Percentiles rank a stretch among this genome's conserved stretches.
Evolutionary conservation across 2,888 invertebrate species (phyloP).

Genomic region (Aelia acuminata): DNA sequence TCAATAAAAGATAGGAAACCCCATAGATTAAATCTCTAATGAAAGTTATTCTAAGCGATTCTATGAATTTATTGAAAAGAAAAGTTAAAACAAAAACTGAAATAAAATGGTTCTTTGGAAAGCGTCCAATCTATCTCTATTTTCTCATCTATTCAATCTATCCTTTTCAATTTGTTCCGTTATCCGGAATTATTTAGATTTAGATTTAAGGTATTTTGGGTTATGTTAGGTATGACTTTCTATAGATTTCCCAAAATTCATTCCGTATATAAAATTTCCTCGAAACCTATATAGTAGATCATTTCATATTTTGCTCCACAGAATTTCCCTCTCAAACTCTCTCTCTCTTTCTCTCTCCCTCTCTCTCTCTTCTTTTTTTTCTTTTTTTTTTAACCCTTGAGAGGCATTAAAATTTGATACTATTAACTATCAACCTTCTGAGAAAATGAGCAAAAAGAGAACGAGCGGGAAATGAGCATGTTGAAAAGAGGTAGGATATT

Average conservation of each 20-base stretch:
- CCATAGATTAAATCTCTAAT: background rate
- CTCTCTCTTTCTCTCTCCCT: too few relatives aligned
- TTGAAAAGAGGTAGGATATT: too few relatives aligned
- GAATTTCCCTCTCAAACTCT: too few relatives aligned
- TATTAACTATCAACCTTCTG: too few relatives aligned
- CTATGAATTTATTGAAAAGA: background rate
- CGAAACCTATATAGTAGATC: too few relatives aligned
- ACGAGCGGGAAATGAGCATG: too few relatives aligned
- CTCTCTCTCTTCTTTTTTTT: background rate
- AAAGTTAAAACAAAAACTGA: background rate
- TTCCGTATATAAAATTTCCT: background rate
- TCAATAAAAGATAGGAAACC: too few relatives aligned
- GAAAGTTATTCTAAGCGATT: background rate
- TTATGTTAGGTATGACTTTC: background rate
- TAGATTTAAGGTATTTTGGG: background rate
- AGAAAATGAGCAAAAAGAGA: too few relatives aligned
- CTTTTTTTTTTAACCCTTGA: too few relatives aligned
- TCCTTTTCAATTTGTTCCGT: background rate
- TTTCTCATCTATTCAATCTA: background rate
- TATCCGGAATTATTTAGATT: background rate
- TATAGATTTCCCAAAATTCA: background rate
- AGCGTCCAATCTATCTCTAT: background rate
- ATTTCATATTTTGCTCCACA: too few relatives aligned
- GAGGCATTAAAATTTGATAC: too few relatives aligned
- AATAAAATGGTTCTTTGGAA: background rate